Evolutionary conservation across 2,888 invertebrate genomes (phyloP), one percentile per base, ranked within the genome.

Genomic region (Melanotus villosus): DNA sequence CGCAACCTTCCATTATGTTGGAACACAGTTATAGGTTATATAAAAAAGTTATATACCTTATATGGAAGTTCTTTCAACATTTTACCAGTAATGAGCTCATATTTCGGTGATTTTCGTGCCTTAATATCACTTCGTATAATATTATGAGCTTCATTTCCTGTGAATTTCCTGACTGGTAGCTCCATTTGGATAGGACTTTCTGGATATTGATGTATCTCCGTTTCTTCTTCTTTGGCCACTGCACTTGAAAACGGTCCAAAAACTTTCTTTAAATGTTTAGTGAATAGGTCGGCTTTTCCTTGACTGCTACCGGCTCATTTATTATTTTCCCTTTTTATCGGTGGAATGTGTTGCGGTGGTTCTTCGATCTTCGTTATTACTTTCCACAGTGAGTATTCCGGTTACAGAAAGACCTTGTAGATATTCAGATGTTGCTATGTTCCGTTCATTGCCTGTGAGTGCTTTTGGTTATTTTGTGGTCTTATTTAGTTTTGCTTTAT

Each of bases 31-130:
- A 7, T 10, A n/a, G 2, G 36, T 36, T 36, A 36, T 9, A 36
- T 10, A 9, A 36, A 36, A 36, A 9, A 5, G 36, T 36, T 36
- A 36, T 5, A 7, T 7, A 26, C n/a, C 2, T 59, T 21, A 3
- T 38, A 1, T 30, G 59, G 59, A 1, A 57, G 43, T 41, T 59
- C 59, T 21, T 60, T 59, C 6, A 60, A 43, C 0, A 47, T 60
- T 47, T 16, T 23, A 18, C 60, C 47, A 34, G 60, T 47, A 18
- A 59, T 59, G n/a, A 26, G 26, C 3, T 59, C 30, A 10, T 12
- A 59, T 41, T 43, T 21, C 26, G 43, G 59, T 1, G 59, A 18
- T 16, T 59, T 59, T 59, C 18, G 41, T 26, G 41, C 43, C 18
- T 38, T 59, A 9, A 59, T 26, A 5, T 59, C 26, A n/a, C 10